These are phyloP conservation scores for Porites rus DNA, from an alignment of 92 coral and sea anemone genomes.

Conservation along the genomic window DNA sequence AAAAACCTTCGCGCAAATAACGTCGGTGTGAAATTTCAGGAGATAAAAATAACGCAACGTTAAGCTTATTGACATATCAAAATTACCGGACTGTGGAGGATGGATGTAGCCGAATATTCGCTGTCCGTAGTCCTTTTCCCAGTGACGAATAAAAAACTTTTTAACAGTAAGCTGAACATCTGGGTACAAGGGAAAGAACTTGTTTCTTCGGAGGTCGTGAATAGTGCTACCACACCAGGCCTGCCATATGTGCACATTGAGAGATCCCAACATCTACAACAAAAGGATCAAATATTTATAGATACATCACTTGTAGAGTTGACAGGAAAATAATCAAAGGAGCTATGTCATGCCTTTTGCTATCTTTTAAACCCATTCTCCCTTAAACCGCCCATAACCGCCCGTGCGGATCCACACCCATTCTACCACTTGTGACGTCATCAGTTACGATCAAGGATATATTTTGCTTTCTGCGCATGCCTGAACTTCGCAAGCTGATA, in stretches of 20 bases:
- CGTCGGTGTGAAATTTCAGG: no score
- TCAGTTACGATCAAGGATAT: no score
- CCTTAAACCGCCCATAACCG: no score
- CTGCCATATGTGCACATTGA: slow-evolving; percentile 97
- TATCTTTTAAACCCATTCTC: no score
- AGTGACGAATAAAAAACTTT: slow-evolving; percentile 73
- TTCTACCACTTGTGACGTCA: no score
- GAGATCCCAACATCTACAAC: slow-evolving; percentile 85
- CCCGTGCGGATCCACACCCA: no score
- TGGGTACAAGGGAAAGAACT: slow-evolving; percentile 92
- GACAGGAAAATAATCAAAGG: not conserved
- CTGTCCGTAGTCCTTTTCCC: slow-evolving; percentile 89
- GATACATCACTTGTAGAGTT: not conserved
- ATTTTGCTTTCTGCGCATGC: no score
- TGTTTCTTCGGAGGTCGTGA: slow-evolving; percentile 90
- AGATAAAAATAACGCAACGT: no score
- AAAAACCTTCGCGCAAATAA: no score
- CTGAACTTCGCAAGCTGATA: no score
- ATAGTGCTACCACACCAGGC: slow-evolving; percentile 99
- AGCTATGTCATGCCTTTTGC: not conserved
- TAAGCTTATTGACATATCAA: no score
- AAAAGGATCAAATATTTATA: not conserved
- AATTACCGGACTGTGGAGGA: slow-evolving; percentile 89
- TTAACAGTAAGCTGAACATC: slow-evolving; percentile 84
- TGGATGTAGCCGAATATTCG: slow-evolving; percentile 94